Base-by-base conservation (phyloP, 2,113 vertebrate species). In the Picathartes gymnocephalus region DNA sequence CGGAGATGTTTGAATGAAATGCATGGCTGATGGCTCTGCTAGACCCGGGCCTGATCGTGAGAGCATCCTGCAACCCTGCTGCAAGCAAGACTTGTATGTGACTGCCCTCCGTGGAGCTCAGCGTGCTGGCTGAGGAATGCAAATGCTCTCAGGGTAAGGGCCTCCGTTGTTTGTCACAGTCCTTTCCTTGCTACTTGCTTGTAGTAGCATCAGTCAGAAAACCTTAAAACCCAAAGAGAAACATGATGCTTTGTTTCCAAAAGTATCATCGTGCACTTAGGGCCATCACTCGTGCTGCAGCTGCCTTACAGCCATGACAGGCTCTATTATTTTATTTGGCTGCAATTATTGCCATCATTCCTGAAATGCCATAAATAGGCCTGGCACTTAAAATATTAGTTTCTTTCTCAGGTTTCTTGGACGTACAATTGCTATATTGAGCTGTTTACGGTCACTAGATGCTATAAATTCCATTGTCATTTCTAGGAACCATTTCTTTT, bases 331-430 rank as follows among this genome's bases (percentile, higher is more conserved):
- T 86, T 57, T 40, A 81, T 64, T 90, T 62, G 64, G 64, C 35
- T 84, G 74, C 35, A 50, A 62, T 91, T 92, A 91, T 25, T 71
- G 80, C 69, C 54, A 45, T 90, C 45, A 44, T 78, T 92, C 60
- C 81, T 86, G 83, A 64, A 79, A 66, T 22, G 42, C n/a, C 72
- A 66, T 71, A 83, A 92, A 60, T 13, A 81, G 76, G 66, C 70
- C 42, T 35, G 45, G 47, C 42, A 88, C 39, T 93, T 86, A 71
- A 79, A 87, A 90, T 58, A 58, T 50, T 70, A 66, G 53, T 84
- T 95, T 86, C 47, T 85, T 87, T 72, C 61, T 87, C 84, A 58
- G 48, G 31, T 78, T 92, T 83, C 64, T 90, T 88, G 93, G 57
- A 81, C 45, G 45, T 20, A 44, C 70, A 93, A 64, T 50, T 61